These are phyloP conservation scores for Takifugu flavidus DNA, from an alignment of 2,113 vertebrate species.

Conservation along the genomic window DNA sequence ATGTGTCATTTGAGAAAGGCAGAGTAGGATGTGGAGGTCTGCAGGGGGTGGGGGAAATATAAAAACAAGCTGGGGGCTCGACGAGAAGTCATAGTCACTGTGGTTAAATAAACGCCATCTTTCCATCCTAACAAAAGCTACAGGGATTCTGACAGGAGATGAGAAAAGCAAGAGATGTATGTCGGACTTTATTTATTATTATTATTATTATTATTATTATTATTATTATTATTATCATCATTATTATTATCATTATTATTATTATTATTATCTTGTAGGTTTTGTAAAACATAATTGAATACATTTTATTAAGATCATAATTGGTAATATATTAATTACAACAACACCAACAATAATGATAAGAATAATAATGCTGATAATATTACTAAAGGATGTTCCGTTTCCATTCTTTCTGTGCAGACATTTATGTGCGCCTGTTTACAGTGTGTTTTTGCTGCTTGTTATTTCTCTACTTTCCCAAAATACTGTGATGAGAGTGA, in stretches of 20 bases:
- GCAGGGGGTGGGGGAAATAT: constrained; percentile 19
- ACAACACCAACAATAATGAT: constrained; percentile 5
- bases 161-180: constrained; percentile 47
- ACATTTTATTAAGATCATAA: background rate
- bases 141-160: constrained; percentile 59
- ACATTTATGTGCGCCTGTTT: constrained; percentile 86
- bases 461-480: constrained; percentile 82
- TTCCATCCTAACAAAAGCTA: constrained; percentile 73
- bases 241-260: constrained; percentile 29
- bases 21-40: constrained; percentile 31
- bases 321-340: background rate
- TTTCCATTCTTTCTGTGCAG: constrained; percentile 64
- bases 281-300: background rate
- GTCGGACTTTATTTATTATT: too few relatives aligned
- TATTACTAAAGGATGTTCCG: constrained; percentile 23
- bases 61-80: constrained; percentile 38
- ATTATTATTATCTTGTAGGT: constrained; percentile 12
- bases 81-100: constrained; percentile 55
- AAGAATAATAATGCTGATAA: constrained; percentile 31
- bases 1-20: constrained; percentile 46
- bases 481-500: constrained; percentile 90
- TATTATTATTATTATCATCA: constrained; percentile 35
- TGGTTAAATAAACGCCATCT: constrained; percentile 77
- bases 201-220: constrained; percentile 1
- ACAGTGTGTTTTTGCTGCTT: constrained; percentile 87